These are phyloP conservation scores for Daubentonia madagascariensis DNA, from an alignment of 2,113 vertebrate genomes.

Conservation along the genomic window DNA sequence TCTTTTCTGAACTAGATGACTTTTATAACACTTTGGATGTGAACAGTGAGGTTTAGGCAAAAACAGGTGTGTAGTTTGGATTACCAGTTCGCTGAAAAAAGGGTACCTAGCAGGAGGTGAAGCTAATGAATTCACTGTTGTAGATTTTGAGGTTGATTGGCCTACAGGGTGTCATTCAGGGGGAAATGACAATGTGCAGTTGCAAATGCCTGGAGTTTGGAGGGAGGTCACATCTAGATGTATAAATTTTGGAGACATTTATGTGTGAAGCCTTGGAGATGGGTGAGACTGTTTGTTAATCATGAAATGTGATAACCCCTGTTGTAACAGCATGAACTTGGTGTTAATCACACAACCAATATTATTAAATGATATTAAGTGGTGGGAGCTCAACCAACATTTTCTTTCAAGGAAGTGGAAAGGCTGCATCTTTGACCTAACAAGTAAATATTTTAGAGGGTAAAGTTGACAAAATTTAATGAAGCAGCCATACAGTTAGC, in stretches of 20 bases:
- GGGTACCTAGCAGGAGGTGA: not conserved
- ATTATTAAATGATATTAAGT: not conserved
- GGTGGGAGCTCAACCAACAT: not conserved
- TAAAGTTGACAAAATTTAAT: not conserved
- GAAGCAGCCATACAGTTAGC: not conserved
- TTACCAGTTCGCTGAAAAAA: not conserved
- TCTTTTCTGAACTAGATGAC: not conserved
- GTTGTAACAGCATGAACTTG: not conserved
- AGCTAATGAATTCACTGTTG: not conserved
- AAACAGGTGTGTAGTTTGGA: not conserved
- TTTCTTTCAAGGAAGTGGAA: constrained; percentile 32
- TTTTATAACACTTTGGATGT: not conserved
- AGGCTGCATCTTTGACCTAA: not conserved
- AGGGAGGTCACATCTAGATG: not conserved
- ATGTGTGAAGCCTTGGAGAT: not conserved
- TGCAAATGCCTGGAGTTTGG: not conserved
- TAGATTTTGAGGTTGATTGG: not conserved
- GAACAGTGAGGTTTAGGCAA: not conserved
- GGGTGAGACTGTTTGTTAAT: not conserved
- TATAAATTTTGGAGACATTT: not conserved
- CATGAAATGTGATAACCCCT: not conserved
- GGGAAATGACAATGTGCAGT: not conserved
- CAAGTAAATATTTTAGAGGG: not conserved
- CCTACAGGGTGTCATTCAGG: not conserved
- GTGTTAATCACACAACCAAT: not conserved